These are phyloP conservation scores for Nomada ruficornis DNA, from an alignment of 2,888 invertebrate genomes.

Conservation along the genomic window DNA sequence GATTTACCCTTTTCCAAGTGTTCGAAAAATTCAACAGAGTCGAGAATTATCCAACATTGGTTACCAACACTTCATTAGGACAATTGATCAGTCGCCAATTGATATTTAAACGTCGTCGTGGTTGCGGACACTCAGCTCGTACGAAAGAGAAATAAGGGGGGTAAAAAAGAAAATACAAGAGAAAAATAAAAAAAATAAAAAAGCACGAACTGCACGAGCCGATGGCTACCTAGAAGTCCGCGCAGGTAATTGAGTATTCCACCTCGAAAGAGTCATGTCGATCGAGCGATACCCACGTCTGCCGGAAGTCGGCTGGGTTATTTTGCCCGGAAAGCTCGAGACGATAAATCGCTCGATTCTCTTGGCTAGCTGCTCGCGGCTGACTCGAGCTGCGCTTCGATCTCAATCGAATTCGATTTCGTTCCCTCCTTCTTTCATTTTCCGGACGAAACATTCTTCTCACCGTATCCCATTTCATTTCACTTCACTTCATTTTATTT, in stretches of 20 bases:
- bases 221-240: conserved; percentile 50
- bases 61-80: background rate
- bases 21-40: background rate
- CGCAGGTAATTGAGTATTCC: conserved; percentile 81
- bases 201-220: conserved; percentile 41
- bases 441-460: too few species aligned
- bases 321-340: conserved; percentile 77
- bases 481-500: too few species aligned
- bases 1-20: too few species aligned
- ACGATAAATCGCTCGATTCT: conserved; percentile 76
- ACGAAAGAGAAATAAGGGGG: background rate
- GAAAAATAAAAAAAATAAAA: background rate
- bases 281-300: conserved; percentile 79
- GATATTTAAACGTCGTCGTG: conserved; percentile 57
- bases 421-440: background rate
- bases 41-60: background rate
- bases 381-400: conserved; percentile 23
- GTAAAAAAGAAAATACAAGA: background rate
- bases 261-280: conserved; percentile 80
- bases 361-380: conserved; percentile 25
- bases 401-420: conserved; percentile 20
- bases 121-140: conserved; percentile 12
- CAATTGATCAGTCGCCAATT: conserved; percentile 60
- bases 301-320: conserved; percentile 81
- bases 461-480: too few species aligned